Percentiles rank a stretch among this genome's conserved stretches.
Conservation (phyloP, 1,140 invertebrate species). For the Cotesia typhae region DNA sequence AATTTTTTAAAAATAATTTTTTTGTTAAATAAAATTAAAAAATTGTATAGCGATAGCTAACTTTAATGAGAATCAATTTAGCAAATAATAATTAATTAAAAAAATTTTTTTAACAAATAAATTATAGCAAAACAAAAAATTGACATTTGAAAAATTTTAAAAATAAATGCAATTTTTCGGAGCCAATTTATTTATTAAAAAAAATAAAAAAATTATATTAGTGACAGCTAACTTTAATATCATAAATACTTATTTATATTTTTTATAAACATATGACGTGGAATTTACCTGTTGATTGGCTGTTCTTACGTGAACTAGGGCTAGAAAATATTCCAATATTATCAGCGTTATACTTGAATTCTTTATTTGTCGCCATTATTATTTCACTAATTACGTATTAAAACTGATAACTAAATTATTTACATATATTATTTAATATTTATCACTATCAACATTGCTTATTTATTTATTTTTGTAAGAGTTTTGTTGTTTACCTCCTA, state of each 20-base stretch:
- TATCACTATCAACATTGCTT: slow-evolving; percentile 6
- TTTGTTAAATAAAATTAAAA: too few relatives aligned
- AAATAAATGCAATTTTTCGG: too few relatives aligned
- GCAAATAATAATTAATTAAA: too few relatives aligned
- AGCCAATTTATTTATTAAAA: too few relatives aligned
- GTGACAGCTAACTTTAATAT: neutral
- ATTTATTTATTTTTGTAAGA: neutral
- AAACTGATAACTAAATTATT: slow-evolving; percentile 4
- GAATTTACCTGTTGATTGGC: slow-evolving; percentile 32
- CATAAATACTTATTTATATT: slow-evolving; percentile 8
- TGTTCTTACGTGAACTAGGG: slow-evolving; percentile 7
- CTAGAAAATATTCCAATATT: slow-evolving; percentile 23
- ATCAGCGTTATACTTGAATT: slow-evolving; percentile 3
- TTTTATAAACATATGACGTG: neutral
- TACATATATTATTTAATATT: neutral
- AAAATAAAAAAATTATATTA: too few relatives aligned
- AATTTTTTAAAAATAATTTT: too few relatives aligned
- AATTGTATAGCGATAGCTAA: too few relatives aligned
- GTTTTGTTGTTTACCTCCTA: neutral
- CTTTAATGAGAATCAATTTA: too few relatives aligned
- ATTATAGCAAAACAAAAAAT: too few relatives aligned
- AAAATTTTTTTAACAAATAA: too few relatives aligned
- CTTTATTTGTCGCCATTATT: slow-evolving; percentile 10
- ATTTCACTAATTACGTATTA: neutral
- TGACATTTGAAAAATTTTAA: too few relatives aligned